Conservation (phyloP, 2,888 invertebrate genomes). For the Limnephilus auricula region DNA sequence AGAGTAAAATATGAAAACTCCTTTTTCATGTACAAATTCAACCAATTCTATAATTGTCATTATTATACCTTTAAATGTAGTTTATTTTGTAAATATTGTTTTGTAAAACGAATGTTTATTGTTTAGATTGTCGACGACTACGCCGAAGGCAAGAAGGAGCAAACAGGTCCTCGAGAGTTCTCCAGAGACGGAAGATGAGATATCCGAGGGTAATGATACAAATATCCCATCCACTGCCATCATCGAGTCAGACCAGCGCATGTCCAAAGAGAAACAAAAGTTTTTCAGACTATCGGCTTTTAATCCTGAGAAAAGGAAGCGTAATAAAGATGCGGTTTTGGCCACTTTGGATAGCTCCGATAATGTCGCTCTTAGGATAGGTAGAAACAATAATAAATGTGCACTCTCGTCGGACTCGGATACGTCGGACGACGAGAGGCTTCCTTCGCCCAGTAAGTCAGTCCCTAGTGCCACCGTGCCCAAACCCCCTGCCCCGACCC, state of each 20-base stretch:
- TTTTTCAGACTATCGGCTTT: conserved; percentile 90
- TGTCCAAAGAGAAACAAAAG: conserved; percentile 92
- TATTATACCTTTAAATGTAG: not conserved
- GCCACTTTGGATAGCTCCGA: conserved; percentile 72
- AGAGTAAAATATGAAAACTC: not conserved
- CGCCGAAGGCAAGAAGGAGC: conserved; percentile 71
- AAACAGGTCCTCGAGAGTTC: conserved; percentile 69
- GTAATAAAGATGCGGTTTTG: conserved; percentile 67
- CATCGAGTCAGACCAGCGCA: conserved; percentile 82
- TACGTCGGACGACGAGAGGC: conserved; percentile 59
- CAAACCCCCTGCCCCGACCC: not conserved
- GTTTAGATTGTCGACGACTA: conserved; percentile 70
- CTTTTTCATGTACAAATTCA: not conserved
- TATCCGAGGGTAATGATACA: conserved; percentile 74
- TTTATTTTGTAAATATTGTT: not conserved
- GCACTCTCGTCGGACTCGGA: conserved; percentile 64
- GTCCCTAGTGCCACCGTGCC: conserved; percentile 31
- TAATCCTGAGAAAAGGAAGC: conserved; percentile 81
- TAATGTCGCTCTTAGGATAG: conserved; percentile 60
- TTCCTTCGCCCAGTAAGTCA: conserved; percentile 17
- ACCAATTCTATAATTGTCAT: not conserved
- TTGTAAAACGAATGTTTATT: not conserved
- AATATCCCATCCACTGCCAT: conserved; percentile 69
- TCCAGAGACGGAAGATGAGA: conserved; percentile 72
- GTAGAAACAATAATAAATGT: conserved; percentile 62